A percentile compares a stretch with the other conserved stretches of the same genome.
Conservation (phyloP, 2,113 vertebrate species). For the Scopus umbretta region DNA sequence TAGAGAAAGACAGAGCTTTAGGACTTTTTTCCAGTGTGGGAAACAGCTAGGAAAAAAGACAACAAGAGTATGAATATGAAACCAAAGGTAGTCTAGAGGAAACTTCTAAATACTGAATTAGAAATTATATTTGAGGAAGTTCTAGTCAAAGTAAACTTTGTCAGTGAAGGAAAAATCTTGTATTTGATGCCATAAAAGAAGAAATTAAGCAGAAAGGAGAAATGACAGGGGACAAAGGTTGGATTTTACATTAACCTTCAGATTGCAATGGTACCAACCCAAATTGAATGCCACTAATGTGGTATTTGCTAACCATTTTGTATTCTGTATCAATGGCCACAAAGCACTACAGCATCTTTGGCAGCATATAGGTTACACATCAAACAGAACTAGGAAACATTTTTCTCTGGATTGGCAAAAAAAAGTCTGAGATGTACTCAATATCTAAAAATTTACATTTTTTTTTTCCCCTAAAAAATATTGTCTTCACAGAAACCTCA, state of each 20-base stretch:
- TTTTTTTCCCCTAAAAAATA: fast-evolving
- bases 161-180: neutral
- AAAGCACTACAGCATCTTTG: neutral
- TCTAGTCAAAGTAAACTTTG: neutral
- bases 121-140: neutral
- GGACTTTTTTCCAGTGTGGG: neutral
- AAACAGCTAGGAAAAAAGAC: neutral
- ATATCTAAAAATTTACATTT: no score
- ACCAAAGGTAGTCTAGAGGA: neutral
- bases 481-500: neutral
- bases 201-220: neutral
- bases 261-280: neutral
- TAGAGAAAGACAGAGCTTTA: neutral
- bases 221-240: neutral
- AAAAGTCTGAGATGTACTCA: no score
- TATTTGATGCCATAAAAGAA: neutral
- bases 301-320: neutral
- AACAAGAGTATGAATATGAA: neutral
- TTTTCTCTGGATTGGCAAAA: neutral
- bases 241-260: neutral
- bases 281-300: neutral
- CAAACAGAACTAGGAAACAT: neutral
- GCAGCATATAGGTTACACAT: neutral
- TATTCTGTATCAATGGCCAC: neutral
- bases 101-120: neutral